Evolutionary conservation across 2,113 vertebrate genomes (phyloP).

Genomic region (Gopherus flavomarginatus): DNA sequence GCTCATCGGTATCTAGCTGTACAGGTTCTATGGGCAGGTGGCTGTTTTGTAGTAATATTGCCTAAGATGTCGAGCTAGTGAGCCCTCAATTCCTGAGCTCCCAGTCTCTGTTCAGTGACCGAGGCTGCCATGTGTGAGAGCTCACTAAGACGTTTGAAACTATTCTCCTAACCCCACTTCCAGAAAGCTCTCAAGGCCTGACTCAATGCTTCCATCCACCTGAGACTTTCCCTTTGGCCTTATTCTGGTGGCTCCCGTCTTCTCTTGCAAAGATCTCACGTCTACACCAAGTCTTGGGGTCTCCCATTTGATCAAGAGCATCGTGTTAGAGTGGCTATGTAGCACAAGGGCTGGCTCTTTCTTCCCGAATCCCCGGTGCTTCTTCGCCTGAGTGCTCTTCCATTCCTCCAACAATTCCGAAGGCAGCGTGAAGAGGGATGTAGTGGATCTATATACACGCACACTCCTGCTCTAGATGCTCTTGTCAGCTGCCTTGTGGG

Average conservation of each 20-base stretch:
- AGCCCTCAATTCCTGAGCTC: not conserved
- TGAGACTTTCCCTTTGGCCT: not conserved
- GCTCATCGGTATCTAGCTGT: not conserved
- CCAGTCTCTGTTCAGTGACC: not conserved
- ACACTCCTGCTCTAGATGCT: not conserved
- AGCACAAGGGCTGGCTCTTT: rapidly evolving
- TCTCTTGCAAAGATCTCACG: rapidly evolving
- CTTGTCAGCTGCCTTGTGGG: not conserved
- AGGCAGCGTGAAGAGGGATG: rapidly evolving
- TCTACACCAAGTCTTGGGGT: not conserved
- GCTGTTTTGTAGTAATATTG: not conserved
- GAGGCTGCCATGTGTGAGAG: not conserved
- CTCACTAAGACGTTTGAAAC: not conserved
- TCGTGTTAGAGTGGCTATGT: not conserved
- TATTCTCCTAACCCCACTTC: not conserved
- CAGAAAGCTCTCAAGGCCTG: not conserved
- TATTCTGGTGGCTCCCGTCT: rapidly evolving
- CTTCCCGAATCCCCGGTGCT: not conserved
- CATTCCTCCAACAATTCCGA: not conserved
- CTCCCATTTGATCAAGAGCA: not conserved
- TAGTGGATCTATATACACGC: not conserved
- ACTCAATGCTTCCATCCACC: rapidly evolving
- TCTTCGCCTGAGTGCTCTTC: not conserved
- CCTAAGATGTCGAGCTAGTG: not conserved
- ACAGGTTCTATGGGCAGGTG: not conserved